Evolutionary conservation across 2,113 vertebrate genomes (phyloP).

Genomic region (Isichthys henryi): DNA sequence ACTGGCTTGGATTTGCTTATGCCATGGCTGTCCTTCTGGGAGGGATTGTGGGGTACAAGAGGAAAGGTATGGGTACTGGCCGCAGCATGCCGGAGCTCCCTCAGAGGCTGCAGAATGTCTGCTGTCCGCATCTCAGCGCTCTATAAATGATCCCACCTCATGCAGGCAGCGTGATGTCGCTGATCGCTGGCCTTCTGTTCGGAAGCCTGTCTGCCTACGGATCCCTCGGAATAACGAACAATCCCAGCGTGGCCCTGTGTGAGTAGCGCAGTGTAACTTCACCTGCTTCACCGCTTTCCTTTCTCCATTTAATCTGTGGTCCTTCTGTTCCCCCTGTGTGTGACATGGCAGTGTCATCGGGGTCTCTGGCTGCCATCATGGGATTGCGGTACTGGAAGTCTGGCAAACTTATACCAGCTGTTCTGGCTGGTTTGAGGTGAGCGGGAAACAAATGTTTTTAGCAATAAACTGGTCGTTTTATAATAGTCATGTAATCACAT

Average conservation of each 20-base stretch:
- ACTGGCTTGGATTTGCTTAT: slow-evolving; percentile 85
- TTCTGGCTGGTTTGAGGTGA: slow-evolving; percentile 81
- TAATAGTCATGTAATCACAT: background rate
- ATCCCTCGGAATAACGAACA: slow-evolving; percentile 67
- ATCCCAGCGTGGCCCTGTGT: slow-evolving; percentile 74
- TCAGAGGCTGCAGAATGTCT: background rate
- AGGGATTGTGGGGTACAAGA: slow-evolving; percentile 77
- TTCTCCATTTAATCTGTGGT: background rate
- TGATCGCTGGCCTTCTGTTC: slow-evolving; percentile 78
- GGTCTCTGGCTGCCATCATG: slow-evolving; percentile 74
- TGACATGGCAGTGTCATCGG: slow-evolving; percentile 69
- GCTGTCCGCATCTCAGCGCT: background rate
- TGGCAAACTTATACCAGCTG: slow-evolving; percentile 83
- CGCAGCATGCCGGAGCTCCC: background rate
- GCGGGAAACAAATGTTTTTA: slow-evolving; percentile 6
- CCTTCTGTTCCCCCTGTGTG: slow-evolving; percentile 14
- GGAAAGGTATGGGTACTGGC: slow-evolving; percentile 63
- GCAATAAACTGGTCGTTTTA: background rate
- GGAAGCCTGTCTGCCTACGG: slow-evolving; percentile 77
- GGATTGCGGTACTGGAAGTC: slow-evolving; percentile 84
- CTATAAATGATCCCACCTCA: background rate
- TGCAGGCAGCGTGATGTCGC: slow-evolving; percentile 77
- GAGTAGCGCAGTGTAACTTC: slow-evolving; percentile 49
- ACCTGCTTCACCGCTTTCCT: background rate
- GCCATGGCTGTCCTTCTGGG: slow-evolving; percentile 71